These are phyloP conservation scores for Eupeodes luniger DNA, from an alignment of 2,888 invertebrate genomes.

Conservation along the genomic window DNA sequence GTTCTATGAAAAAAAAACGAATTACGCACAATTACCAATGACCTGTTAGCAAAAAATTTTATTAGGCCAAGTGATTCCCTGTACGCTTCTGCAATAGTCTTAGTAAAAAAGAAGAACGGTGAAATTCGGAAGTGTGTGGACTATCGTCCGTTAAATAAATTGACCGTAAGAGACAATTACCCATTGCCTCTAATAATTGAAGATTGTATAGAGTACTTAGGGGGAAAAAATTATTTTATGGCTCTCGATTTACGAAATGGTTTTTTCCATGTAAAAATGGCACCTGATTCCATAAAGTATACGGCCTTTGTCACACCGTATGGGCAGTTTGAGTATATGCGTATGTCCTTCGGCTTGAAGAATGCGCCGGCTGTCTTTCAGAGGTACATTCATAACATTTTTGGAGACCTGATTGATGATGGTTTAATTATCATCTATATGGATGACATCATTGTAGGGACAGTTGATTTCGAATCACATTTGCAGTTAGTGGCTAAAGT, in stretches of 20 bases:
- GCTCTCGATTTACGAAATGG: conserved; percentile 67
- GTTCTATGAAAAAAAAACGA: conserved; percentile 23
- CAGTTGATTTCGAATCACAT: conserved; percentile 40
- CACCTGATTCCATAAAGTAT: conserved; percentile 68
- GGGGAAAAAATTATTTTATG: conserved; percentile 69
- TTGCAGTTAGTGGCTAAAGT: conserved; percentile 44
- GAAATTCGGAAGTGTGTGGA: conserved; percentile 44
- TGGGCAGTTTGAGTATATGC: conserved; percentile 67
- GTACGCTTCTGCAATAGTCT: conserved; percentile 40
- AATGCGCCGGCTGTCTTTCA: neutral
- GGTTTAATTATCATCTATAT: conserved; percentile 61
- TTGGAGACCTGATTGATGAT: conserved; percentile 35
- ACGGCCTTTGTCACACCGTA: conserved; percentile 75
- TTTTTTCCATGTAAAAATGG: conserved; percentile 71
- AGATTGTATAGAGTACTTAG: conserved; percentile 54
- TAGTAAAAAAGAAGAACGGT: conserved; percentile 49
- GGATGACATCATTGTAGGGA: conserved; percentile 58
- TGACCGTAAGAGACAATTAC: conserved; percentile 57
- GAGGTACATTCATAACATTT: conserved; percentile 22
- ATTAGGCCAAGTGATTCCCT: conserved; percentile 56
- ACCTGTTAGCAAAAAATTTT: conserved; percentile 42
- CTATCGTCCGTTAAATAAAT: conserved; percentile 42
- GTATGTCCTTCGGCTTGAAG: conserved; percentile 55
- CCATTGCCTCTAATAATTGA: conserved; percentile 61
- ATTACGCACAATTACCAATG: conserved; percentile 52